Evolutionary conservation across 2,888 invertebrate genomes (phyloP).

Genomic region (Brachypterus glaber): DNA sequence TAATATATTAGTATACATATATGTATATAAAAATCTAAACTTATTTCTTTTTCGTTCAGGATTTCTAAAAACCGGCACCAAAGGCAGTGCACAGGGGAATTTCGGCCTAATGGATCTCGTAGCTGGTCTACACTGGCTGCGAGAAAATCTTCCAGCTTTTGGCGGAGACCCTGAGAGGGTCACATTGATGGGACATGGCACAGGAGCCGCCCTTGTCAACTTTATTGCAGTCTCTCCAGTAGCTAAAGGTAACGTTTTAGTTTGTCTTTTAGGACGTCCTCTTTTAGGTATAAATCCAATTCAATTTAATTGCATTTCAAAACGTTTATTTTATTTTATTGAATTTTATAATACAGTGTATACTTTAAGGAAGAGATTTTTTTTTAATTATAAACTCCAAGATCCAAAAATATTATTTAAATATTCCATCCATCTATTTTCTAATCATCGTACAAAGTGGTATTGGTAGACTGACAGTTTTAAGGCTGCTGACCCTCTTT

Average conservation of each 20-base stretch:
- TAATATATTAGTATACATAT: no score
- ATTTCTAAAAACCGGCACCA: slow-evolving; percentile 82
- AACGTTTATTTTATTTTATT: slow-evolving; percentile 5
- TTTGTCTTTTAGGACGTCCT: not conserved
- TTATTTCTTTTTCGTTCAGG: no score
- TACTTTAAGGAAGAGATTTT: no score
- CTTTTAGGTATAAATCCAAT: no score
- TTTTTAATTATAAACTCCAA: no score
- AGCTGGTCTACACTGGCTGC: slow-evolving; percentile 93
- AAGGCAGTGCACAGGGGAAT: slow-evolving; percentile 82
- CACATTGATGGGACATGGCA: slow-evolving; percentile 91
- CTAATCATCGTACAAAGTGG: no score
- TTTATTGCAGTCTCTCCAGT: slow-evolving; percentile 93
- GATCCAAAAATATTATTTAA: no score
- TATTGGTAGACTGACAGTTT: no score
- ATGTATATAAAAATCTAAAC: no score
- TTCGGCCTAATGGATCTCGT: slow-evolving; percentile 88
- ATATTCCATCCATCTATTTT: no score
- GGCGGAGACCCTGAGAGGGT: slow-evolving; percentile 91
- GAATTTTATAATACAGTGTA: slow-evolving; percentile 10
- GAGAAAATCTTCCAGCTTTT: slow-evolving; percentile 89
- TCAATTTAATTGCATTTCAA: no score
- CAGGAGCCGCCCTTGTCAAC: slow-evolving; percentile 94
- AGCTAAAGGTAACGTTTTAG: slow-evolving; percentile 63
- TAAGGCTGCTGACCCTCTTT: no score